Evolutionary conservation across 1,140 invertebrate genomes (phyloP), one percentile per base, ranked within the genome.

Genomic region (Halesus radiatus): DNA sequence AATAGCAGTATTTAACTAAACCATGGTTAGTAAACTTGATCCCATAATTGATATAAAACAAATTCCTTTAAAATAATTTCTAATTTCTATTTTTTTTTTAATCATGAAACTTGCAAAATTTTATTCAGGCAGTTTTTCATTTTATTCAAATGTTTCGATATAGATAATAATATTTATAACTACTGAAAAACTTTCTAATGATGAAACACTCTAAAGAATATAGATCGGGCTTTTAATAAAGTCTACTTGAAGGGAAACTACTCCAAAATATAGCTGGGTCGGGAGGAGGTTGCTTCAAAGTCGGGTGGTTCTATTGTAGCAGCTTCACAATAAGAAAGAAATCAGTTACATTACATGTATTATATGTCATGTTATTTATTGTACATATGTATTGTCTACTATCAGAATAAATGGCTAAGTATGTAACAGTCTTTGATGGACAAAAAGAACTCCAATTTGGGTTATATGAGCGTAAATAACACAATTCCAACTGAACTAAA

Each of bases 271-370:
- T 75, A 56, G 72, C 53, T 58, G 72, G 72, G 23, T 56, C 72
- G 32, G 72, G 72, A 75, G 72, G 82, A 83, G 84, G 83, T 56
- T 66, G 64, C 80, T 81, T 92, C 90, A 93, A 86, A 93, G 91
- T 85, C 92, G 91, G 85, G 92, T 93, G 84, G 92, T 93, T 91
- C 92, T 91, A 91, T 93, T 93, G 91, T 93, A 93, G 89, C 92
- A 93, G 90, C 92, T 93, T 91, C 86, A 91, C 90, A 87, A 88
- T 90, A 83, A 80, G 81, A 77, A 77, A 83, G 66, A 83, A 85
- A 81, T 83, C 80, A 45, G 37, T 45, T 45, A 45, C 37, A 45
- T 45, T 45, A 13, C 37, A 45, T 13, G 13, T 45, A 45, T 45
- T 45, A 45, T 45, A 45, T 13, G 10, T 45, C n/a, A n/a, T n/a